Conservation (phyloP, 2,888 invertebrate genomes). For the Myathropa florea region DNA sequence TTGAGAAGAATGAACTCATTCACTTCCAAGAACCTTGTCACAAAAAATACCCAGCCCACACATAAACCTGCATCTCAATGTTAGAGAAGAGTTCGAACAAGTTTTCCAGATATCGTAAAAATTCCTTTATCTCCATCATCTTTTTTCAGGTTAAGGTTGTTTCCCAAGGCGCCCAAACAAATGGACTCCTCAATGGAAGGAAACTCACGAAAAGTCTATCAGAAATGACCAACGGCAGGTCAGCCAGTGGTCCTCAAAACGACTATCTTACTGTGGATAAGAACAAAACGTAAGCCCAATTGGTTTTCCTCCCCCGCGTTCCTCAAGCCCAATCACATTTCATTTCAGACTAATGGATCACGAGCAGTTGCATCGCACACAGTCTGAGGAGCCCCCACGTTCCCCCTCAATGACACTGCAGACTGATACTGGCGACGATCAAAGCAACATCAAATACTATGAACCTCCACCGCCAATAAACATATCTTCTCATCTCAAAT, state of each 20-base stretch:
- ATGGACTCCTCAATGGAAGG: constrained; percentile 88
- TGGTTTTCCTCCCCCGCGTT: accelerated
- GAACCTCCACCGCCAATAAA: constrained; percentile 78
- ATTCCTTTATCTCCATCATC: no score
- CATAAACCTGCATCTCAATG: not conserved
- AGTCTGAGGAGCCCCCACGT: constrained; percentile 91
- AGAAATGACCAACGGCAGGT: constrained; percentile 84
- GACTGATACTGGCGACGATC: constrained; percentile 70
- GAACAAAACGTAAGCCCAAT: constrained; percentile 36
- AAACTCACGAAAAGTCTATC: constrained; percentile 92
- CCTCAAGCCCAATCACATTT: not conserved
- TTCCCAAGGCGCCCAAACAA: constrained; percentile 94
- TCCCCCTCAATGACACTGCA: constrained; percentile 80
- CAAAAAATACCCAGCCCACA: not conserved
- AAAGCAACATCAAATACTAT: constrained; percentile 77
- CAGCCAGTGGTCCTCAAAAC: constrained; percentile 75
- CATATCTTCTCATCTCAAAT: constrained; percentile 63
- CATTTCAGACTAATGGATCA: constrained; percentile 82
- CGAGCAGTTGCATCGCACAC: constrained; percentile 90
- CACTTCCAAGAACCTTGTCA: no score
- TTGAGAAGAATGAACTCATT: no score
- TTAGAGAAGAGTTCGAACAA: not conserved
- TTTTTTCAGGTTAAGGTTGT: constrained; percentile 88
- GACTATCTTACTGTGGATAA: constrained; percentile 76
- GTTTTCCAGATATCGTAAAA: not conserved